These are phyloP conservation scores for Lordiphosa collinella DNA, from an alignment of 1,140 invertebrate species.

Conservation along the genomic window DNA sequence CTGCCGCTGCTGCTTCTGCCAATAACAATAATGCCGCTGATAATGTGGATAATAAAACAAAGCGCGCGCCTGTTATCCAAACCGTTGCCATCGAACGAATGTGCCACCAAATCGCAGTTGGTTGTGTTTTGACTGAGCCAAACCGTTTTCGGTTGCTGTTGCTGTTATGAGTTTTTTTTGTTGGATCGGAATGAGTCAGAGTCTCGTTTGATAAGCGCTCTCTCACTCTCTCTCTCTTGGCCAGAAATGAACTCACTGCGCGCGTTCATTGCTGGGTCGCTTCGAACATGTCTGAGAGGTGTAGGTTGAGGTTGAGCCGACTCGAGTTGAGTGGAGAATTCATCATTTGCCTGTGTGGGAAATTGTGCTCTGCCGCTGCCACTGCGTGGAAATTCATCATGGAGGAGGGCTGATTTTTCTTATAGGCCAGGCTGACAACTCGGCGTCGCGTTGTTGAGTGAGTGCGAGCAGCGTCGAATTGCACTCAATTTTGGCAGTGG, in stretches of 20 bases:
- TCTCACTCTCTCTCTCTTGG: background rate
- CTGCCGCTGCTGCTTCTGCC: slow-evolving; percentile 48
- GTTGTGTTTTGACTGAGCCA: slow-evolving; percentile 78
- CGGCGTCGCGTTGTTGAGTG: slow-evolving; percentile 5
- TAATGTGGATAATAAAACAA: slow-evolving; percentile 79
- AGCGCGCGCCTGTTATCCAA: slow-evolving; percentile 80
- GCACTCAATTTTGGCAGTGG: slow-evolving; percentile 24
- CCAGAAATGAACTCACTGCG: slow-evolving; percentile 4
- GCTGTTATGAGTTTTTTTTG: no score
- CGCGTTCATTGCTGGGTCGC: slow-evolving; percentile 11
- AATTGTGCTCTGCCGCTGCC: slow-evolving; percentile 33
- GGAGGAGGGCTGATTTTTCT: slow-evolving; percentile 76
- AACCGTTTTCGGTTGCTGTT: slow-evolving; percentile 29
- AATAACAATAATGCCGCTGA: slow-evolving; percentile 79
- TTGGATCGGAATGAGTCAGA: slow-evolving; percentile 35
- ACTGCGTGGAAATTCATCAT: slow-evolving; percentile 70
- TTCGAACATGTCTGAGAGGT: slow-evolving; percentile 37
- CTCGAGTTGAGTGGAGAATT: slow-evolving; percentile 29
- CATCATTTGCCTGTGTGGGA: slow-evolving; percentile 58
- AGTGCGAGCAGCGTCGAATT: slow-evolving; percentile 3
- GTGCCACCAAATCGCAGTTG: slow-evolving; percentile 78
- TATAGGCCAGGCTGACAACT: slow-evolving; percentile 51
- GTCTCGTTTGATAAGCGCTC: slow-evolving; percentile 7
- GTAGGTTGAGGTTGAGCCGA: slow-evolving; percentile 18
- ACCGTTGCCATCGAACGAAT: slow-evolving; percentile 79